Evolutionary conservation across 2,888 invertebrate species (phyloP), one percentile per base, ranked within the genome.

Genomic region (Parelbella ahira): DNA sequence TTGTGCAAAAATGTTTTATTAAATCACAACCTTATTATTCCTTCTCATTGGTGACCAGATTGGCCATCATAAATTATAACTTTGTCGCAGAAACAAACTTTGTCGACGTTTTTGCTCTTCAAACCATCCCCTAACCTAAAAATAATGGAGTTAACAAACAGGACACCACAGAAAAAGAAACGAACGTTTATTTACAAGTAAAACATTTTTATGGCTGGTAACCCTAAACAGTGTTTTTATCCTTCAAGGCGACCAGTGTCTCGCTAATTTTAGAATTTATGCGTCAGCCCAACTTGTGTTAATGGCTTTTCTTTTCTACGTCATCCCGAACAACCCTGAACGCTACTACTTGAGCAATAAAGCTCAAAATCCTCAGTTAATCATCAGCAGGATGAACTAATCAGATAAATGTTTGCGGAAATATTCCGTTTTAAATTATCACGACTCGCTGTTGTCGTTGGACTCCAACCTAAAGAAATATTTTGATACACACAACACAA

Each of bases 251-350:
- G 27, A 34, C 42, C 34, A 27, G 24, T 34, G 42, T 34, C 11
- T 15, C 36, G 45, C 52, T 55, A 56, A 54, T 51, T 53, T 53
- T 56, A 54, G 50, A 47, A 23, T 39, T 25, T 37, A 51, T 53
- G 53, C 48, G 54, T 56, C 54, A 51, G 42, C 32, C 39, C 36
- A 37, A 43, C 43, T 44, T 44, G 37, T 37, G 36, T 47, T 46
- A 45, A 47, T 44, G 27, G 43, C 18, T 41, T 44, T 47, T 41
- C 37, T 39, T 33, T 41, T 37, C 15, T 19, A 4, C 19, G 9
- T 15, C 8, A 11, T 9, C 4, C 5, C 10, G 5, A 20, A 9
- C 28, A 2, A 37, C 4, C 4, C 4, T 29, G 9, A 7, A 28
- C 28, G 11, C 1, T 29, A n/a, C 12, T 1, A 1, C 12, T 21